Percentiles rank a stretch among this genome's conserved stretches.
Conservation (phyloP, 30 jellyfish, hydroid and myxozoan genomes). For the Mastigias papua region DNA sequence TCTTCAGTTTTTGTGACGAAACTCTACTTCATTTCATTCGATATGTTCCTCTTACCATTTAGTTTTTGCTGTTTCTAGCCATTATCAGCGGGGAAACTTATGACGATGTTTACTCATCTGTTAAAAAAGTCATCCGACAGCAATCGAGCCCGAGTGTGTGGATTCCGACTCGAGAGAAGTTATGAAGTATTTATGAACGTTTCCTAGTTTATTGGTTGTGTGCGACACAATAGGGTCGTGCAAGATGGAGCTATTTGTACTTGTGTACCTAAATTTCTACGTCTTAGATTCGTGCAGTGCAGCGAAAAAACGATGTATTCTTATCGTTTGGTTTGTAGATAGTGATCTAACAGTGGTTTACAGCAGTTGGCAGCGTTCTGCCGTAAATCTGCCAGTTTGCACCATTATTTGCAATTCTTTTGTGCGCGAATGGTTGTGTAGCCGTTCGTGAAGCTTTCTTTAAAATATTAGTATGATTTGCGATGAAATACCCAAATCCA, state of each 20-base stretch:
- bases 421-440: neutral
- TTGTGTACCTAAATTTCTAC: neutral
- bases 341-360: neutral
- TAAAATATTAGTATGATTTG: no score
- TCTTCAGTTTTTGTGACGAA: no score
- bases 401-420: neutral
- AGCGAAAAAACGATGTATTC: slow-evolving; percentile 26
- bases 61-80: slow-evolving; percentile 48
- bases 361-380: neutral
- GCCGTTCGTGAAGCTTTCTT: neutral
- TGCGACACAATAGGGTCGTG: slow-evolving; percentile 7
- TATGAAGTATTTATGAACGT: slow-evolving; percentile 37
- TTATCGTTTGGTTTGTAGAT: slow-evolving; percentile 19
- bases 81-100: slow-evolving; percentile 94
- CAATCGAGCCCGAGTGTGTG: slow-evolving; percentile 97
- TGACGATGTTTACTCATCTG: slow-evolving; percentile 86
- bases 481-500: neutral
- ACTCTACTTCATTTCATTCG: no score
- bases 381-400: neutral
- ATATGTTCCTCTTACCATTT: no score
- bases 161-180: slow-evolving; percentile 97
- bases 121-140: slow-evolving; percentile 86
- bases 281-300: slow-evolving; percentile 27
- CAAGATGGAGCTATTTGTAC: slow-evolving; percentile 2
- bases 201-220: slow-evolving; percentile 19